A percentile compares a stretch with the other conserved stretches of the same genome.
phyloP scores from a whole-genome alignment of 2,797 vertebrate species.

The Protosalanx chinensis region DNA sequence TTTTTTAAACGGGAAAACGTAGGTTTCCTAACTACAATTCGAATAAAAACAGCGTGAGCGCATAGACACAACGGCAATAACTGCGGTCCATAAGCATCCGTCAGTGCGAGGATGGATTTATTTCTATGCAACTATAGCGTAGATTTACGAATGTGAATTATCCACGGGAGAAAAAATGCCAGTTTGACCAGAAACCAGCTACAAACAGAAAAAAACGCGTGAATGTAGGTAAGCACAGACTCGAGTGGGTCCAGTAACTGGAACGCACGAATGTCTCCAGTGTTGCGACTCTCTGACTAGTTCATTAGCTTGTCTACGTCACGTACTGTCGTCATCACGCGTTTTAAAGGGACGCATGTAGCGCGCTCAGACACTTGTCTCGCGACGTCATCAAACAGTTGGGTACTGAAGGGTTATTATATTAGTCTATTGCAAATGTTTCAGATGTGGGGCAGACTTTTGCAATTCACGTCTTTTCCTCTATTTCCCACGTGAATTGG shows the following conservation, averaged over 20 bases:
- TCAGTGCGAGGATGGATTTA: neutral
- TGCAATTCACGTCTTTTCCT: neutral
- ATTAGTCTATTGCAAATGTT: neutral
- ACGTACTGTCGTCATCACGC: constrained; percentile 36
- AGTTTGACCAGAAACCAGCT: neutral
- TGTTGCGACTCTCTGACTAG: constrained; percentile 23
- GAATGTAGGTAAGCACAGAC: neutral
- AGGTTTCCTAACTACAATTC: constrained; percentile 38
- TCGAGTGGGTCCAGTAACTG: neutral
- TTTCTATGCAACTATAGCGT: neutral
- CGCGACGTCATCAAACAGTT: neutral
- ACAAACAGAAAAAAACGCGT: constrained; percentile 7
- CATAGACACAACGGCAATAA: constrained; percentile 10
- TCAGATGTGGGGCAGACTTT: neutral
- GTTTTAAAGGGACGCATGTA: constrained; percentile 48
- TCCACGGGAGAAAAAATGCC: neutral
- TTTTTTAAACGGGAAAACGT: neutral
- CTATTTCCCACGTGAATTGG: neutral
- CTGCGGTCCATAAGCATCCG: constrained; percentile 21
- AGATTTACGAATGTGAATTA: constrained; percentile 1
- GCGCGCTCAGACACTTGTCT: too few species aligned
- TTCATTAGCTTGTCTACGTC: constrained; percentile 4
- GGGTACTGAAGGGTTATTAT: neutral
- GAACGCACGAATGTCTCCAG: constrained; percentile 22
- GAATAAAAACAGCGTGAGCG: constrained; percentile 24